These are phyloP conservation scores for Gisinianus flammeolus DNA, from an alignment of 2,888 invertebrate genomes.

Conservation along the genomic window DNA sequence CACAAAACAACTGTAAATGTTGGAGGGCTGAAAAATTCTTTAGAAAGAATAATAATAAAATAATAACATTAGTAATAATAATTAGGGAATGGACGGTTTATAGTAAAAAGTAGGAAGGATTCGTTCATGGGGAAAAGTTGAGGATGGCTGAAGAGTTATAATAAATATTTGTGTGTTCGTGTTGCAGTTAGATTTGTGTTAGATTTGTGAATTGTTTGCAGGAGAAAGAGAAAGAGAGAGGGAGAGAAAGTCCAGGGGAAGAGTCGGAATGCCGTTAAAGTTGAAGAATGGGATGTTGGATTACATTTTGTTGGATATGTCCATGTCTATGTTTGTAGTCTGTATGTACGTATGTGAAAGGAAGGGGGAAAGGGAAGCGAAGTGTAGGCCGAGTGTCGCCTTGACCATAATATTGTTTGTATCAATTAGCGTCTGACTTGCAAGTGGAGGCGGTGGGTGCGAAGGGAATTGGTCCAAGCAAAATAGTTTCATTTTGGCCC, in stretches of 20 bases:
- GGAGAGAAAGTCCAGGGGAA: background rate
- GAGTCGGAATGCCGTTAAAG: background rate
- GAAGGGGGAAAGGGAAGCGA: background rate
- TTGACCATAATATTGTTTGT: conserved; percentile 56
- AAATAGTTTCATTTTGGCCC: conserved; percentile 51
- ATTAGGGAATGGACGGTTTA: no score
- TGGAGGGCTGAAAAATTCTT: no score
- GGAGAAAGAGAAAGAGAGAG: conserved; percentile 15
- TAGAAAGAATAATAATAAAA: no score
- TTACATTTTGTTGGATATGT: background rate
- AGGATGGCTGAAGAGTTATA: background rate
- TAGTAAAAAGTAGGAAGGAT: no score
- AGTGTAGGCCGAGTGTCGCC: conserved; percentile 1
- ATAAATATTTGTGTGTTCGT: background rate
- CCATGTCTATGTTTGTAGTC: background rate
- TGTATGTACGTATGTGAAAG: background rate
- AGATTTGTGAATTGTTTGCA: background rate
- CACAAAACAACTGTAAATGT: no score
- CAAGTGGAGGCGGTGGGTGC: conserved; percentile 46
- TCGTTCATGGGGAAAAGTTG: background rate
- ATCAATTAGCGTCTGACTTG: conserved; percentile 57
- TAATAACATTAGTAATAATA: no score
- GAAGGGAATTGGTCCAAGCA: conserved; percentile 46
- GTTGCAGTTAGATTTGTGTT: background rate
- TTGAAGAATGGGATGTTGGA: conserved; percentile 23